These are phyloP conservation scores for Anastrepha ludens DNA, from an alignment of 1,140 invertebrate species.

Conservation along the genomic window DNA sequence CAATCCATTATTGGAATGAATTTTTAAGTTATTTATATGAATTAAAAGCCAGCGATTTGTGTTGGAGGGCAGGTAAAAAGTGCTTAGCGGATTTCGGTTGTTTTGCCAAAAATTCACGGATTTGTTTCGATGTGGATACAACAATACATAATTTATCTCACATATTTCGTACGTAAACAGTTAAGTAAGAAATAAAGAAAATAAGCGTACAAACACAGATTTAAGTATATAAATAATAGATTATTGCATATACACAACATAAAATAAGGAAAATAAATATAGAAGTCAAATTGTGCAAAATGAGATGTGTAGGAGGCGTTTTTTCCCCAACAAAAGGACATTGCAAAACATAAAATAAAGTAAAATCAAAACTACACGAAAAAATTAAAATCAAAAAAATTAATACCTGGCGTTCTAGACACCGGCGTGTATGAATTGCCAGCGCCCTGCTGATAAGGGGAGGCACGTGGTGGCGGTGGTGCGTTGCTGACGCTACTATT, in stretches of 20 bases:
- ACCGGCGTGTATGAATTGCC: constrained; percentile 73
- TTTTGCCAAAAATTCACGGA: too few relatives aligned
- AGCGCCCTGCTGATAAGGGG: constrained; percentile 71
- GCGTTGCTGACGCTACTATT: constrained; percentile 58
- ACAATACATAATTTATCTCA: too few relatives aligned
- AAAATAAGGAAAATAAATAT: background rate
- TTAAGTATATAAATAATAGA: too few relatives aligned
- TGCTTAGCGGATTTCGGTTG: too few relatives aligned
- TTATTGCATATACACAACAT: background rate
- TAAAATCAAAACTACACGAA: constrained; percentile 57
- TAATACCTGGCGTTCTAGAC: constrained; percentile 75
- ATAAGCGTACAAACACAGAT: too few relatives aligned
- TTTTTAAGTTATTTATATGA: too few relatives aligned
- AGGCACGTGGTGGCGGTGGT: constrained; percentile 66
- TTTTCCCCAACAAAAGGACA: constrained; percentile 55
- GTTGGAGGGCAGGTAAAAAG: too few relatives aligned
- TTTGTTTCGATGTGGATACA: too few relatives aligned
- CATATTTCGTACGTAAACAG: too few relatives aligned
- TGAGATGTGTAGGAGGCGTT: constrained; percentile 8
- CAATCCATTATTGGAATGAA: too few relatives aligned
- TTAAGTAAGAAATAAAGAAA: too few relatives aligned
- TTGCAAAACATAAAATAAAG: constrained; percentile 26
- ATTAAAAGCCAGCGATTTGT: too few relatives aligned
- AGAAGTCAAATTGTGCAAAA: constrained; percentile 29
- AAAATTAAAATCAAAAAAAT: constrained; percentile 58